Base-by-base conservation (phyloP, 2,113 vertebrate species). In the Albula goreensis region DNA sequence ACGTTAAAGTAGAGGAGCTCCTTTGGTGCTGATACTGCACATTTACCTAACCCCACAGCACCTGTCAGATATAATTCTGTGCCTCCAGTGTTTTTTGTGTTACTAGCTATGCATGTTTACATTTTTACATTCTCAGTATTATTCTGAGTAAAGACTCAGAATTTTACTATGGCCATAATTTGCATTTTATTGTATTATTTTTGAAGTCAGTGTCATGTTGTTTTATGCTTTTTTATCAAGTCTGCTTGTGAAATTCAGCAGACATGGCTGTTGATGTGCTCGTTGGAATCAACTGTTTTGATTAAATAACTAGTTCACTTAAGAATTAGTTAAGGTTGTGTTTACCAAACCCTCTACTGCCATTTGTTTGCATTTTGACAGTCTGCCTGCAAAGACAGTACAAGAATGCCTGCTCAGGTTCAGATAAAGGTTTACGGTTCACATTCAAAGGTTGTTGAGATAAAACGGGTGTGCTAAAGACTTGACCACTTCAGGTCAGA, bases 1-100 rank as follows among this genome's bases (percentile, higher is more conserved):
- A 95, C 95, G 95, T 96, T 96, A 95, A 89, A 41, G 74, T 89
- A 89, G 50, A 83, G 85, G 88, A 90, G 84, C 88, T 90, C 66
- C 87, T 86, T 56, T 87, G 77, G 80, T 85, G 50, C 88, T 85
- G 80, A 89, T 49, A 50, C 83, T 83, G 80, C 82, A 89, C 25
- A 60, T 87, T 88, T 88, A 90, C 87, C 81, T 79, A 89, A 85
- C 51, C 52, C 53, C 66, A 84, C 31, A 57, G 51, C 52, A 82
- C 84, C 51, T 51, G 12, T 81, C 49, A 78, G 25, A 74, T 13
- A 53, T 7, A 85, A 48, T 52, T 48, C 48, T 15, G 50, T 50
- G 57, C 53, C 15, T 82, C 11, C 53, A 6, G 7, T 22, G 13
- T 57, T 31, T 48, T 56, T 49, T 19, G 2, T 85, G 10, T 74